Percentiles rank a stretch among this genome's conserved stretches.
These are phyloP conservation scores for Danionella dracula DNA, from an alignment of 2,797 vertebrate genomes.

Conservation along the genomic window DNA sequence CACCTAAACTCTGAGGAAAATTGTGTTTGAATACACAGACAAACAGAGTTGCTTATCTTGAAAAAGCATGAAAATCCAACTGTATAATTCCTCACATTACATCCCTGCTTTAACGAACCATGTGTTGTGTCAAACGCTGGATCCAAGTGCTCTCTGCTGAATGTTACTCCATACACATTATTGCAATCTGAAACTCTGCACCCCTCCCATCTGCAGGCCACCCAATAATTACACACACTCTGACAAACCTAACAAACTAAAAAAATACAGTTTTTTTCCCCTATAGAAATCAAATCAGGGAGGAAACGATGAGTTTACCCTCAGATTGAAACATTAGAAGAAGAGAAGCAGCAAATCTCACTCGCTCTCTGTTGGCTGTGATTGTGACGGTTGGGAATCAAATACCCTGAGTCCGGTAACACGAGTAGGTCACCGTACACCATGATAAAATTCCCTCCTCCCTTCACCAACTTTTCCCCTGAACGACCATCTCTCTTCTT, in stretches of 20 bases:
- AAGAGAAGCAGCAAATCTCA: slow-evolving; percentile 26
- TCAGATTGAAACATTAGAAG: slow-evolving; percentile 18
- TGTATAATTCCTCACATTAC: neutral
- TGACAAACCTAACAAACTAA: neutral
- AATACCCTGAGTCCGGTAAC: slow-evolving; percentile 86
- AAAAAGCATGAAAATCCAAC: neutral
- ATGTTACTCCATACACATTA: neutral
- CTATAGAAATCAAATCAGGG: slow-evolving; percentile 2
- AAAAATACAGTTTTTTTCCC: neutral
- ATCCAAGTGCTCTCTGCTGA: neutral
- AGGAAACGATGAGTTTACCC: neutral
- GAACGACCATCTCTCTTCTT: slow-evolving; percentile 75
- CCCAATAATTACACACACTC: neutral
- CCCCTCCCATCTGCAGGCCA: neutral
- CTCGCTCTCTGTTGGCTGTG: slow-evolving; percentile 31
- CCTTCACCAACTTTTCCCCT: slow-evolving; percentile 91
- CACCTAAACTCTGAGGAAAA: too few species aligned
- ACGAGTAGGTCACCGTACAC: slow-evolving; percentile 97
- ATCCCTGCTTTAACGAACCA: neutral
- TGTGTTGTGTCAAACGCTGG: neutral
- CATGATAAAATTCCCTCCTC: slow-evolving; percentile 98
- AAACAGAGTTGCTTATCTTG: too few species aligned
- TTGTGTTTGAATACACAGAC: too few species aligned
- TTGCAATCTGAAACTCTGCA: slow-evolving; percentile 10
- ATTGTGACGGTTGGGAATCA: slow-evolving; percentile 62